Percentiles rank a stretch among this genome's conserved stretches.
Conservation (phyloP, 2,888 invertebrate species). For the Drosophila monieri region DNA sequence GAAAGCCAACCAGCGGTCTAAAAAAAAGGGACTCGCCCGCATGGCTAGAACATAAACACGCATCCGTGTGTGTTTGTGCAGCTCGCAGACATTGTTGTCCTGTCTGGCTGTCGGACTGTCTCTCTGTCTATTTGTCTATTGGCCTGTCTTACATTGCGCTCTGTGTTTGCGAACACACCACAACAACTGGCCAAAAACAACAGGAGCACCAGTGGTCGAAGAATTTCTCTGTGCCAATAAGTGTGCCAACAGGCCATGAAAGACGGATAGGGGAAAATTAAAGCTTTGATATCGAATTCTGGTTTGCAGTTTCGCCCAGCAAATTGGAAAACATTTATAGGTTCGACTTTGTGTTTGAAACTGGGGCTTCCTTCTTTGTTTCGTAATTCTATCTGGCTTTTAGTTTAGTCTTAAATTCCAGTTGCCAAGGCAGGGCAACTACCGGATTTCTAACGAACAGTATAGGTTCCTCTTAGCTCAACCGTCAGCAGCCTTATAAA, state of each 20-base stretch:
- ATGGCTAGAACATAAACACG: conserved; percentile 31
- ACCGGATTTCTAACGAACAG: not conserved
- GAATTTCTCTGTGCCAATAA: conserved; percentile 51
- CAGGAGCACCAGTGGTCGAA: conserved; percentile 6
- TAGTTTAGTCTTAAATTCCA: conserved; percentile 19
- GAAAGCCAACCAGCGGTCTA: conserved; percentile 48
- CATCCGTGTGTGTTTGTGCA: conserved; percentile 10
- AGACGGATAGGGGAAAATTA: conserved; percentile 30
- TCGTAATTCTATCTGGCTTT: conserved; percentile 22
- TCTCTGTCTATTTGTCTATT: conserved; percentile 59
- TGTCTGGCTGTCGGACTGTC: conserved; percentile 52
- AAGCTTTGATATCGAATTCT: conserved; percentile 48
- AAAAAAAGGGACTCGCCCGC: conserved; percentile 32
- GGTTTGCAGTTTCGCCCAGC: conserved; percentile 28
- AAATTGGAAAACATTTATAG: conserved; percentile 16
- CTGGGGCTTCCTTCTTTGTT: conserved; percentile 1
- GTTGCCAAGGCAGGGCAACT: conserved; percentile 10
- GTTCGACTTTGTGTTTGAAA: conserved; percentile 19
- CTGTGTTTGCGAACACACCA: conserved; percentile 52
- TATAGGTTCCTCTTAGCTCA: not conserved
- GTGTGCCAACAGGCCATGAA: conserved; percentile 29
- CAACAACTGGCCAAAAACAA: conserved; percentile 37
- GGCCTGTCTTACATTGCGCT: conserved; percentile 60
- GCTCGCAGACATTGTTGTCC: conserved; percentile 49
- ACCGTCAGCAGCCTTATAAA: not conserved